Evolutionary conservation across 2,888 invertebrate species (phyloP).

Genomic region (Dryococelus australis): DNA sequence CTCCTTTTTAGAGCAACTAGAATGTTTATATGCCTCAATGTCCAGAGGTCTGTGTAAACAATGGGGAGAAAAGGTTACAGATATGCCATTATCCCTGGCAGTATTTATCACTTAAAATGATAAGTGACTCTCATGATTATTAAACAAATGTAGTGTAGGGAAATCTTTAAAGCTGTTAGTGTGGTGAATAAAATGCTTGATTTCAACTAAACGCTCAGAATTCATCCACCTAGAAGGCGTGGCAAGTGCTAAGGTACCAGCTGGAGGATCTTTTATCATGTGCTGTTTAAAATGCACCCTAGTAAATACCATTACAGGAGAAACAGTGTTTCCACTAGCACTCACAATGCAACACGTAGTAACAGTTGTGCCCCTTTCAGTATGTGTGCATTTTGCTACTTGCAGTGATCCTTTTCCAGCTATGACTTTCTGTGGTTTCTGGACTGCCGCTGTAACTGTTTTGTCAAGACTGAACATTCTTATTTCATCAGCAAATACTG

Average conservation of each 20-base stretch:
- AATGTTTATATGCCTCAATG: conserved; percentile 51
- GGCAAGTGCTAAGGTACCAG: conserved; percentile 54
- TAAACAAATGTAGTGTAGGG: conserved; percentile 51
- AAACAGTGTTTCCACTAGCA: conserved; percentile 51
- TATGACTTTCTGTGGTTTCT: not conserved
- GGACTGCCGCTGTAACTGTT: no score
- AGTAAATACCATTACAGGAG: conserved; percentile 55
- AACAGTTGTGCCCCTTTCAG: conserved; percentile 53
- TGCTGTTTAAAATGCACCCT: conserved; percentile 52
- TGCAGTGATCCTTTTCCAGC: no score
- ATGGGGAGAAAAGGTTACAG: conserved; percentile 57
- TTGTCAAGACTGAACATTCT: conserved; percentile 46
- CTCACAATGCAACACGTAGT: conserved; percentile 53
- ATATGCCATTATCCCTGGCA: conserved; percentile 54
- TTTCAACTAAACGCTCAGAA: conserved; percentile 52
- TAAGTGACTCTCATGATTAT: conserved; percentile 53
- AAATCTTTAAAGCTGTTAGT: conserved; percentile 49
- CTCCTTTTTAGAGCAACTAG: conserved; percentile 51
- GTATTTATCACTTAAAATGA: conserved; percentile 50
- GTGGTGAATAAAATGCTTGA: conserved; percentile 54
- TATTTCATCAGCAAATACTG: conserved; percentile 46
- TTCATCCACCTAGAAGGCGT: conserved; percentile 56
- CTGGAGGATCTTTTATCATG: conserved; percentile 54
- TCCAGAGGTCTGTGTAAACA: conserved; percentile 51
- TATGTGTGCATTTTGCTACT: conserved; percentile 53